A percentile compares a stretch with the other conserved stretches of the same genome.
phyloP scores from a whole-genome alignment of 2,113 vertebrate genomes.

The Tetrax tetrax region DNA sequence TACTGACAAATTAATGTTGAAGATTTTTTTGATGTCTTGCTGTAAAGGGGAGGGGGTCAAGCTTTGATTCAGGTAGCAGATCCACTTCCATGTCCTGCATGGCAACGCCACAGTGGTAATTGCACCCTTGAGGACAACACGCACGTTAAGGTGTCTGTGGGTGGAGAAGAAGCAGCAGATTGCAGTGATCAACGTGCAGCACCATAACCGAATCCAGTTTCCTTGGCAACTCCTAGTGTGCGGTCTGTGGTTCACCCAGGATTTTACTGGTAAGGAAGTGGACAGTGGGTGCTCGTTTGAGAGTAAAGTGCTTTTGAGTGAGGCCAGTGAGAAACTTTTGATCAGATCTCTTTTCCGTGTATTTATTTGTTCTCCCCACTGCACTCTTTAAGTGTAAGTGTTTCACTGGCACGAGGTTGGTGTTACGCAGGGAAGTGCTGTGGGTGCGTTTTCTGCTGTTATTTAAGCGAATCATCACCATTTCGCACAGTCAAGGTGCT shows the following conservation, averaged over 20 bases:
- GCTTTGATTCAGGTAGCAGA: neutral
- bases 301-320: neutral
- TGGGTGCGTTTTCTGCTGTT: fast-evolving
- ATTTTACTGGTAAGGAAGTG: neutral
- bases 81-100: neutral
- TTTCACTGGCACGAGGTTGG: neutral
- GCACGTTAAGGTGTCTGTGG: neutral
- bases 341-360: fast-evolving
- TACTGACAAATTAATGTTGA: neutral
- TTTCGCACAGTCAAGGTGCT: neutral
- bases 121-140: neutral
- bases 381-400: too few relatives aligned
- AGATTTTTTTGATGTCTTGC: neutral
- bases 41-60: neutral
- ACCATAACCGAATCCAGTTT: neutral
- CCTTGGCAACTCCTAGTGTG: neutral
- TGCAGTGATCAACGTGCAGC: neutral
- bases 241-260: neutral
- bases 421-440: neutral
- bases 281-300: neutral
- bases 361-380: neutral
- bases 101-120: neutral
- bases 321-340: neutral
- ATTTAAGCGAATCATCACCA: neutral
- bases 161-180: neutral